Evolutionary conservation across 2,113 vertebrate genomes (phyloP), one percentile per base, ranked within the genome.

Genomic region (Epinephelus lanceolatus): DNA sequence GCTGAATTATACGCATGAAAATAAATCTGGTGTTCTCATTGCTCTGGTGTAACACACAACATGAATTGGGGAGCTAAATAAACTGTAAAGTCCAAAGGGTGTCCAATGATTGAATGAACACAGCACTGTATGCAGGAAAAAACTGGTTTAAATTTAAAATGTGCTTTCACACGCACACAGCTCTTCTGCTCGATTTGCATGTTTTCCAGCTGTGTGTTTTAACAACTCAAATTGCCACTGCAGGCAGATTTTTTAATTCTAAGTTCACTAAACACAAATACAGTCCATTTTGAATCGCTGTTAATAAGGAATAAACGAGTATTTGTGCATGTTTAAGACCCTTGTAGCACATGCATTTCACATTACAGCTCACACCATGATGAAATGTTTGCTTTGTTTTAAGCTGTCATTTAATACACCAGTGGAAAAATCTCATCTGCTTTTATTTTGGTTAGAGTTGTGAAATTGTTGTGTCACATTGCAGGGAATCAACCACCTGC

Each of bases 21-120:
- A 53, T 23, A 23, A 23, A 23, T 60, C 6, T 0, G 19, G 37
- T 23, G 30, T 61, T 33, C 25, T 25, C 15, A 57, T 47, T 51
- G 55, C 21, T 53, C 45, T 60, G 25, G 1, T 57, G 17, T 2
- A 5, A 27, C 6, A 40, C 6, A 59, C 59, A 78, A 51, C 33
- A 56, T 47, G 4, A 12, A 63, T 8, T 56, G 2, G 5, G 25
- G 5, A n/a, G 23, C 19, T 67, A 49, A 37, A 30, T 18, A 1
- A 66, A 75, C 13, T 21, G 12, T 25, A 23, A 71, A 45, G 61
- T 37, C 75, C 51, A 80, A 70, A 79, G 71, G 67, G 45, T 63
- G 71, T 77, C 85, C 68, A 7, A 25, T 18, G 18, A 33, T 59
- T 45, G 25, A 15, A 76, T 45, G 25, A 15, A 76, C 52, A 87